Base-by-base conservation (phyloP, 1,140 invertebrate species). In the Meloidogyne hapla region DNA sequence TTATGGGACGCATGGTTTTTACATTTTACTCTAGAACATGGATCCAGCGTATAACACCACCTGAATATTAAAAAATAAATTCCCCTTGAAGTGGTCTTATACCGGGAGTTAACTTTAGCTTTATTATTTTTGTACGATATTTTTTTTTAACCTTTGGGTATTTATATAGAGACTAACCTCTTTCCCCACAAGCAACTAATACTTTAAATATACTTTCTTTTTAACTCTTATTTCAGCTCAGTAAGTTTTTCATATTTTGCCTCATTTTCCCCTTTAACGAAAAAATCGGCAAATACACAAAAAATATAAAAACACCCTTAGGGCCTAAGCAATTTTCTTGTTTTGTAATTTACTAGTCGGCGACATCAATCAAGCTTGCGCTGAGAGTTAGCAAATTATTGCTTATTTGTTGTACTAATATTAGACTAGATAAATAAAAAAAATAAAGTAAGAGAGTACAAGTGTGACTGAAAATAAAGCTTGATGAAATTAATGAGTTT, bases 321-420 rank as follows among this genome's bases (percentile, higher is more conserved):
- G n/a, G 48, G 18, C 48, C n/a, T 9, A 56, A 56, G n/a, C 3
- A n/a, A 56, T n/a, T 56, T 48, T 48, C 15, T 48, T 48, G 15
- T 48, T 48, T 48, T 15, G 13, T 5, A 48, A 18, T 48, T 48
- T 48, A 5, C 13, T 18, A 18, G 15, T 15, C 15, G 5, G 33
- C 33, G 33, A 33, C 33, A 3, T 4, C 33, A 33, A 33, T 33
- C 33, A 56, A 56, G n/a, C 48, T 56, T 56, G n/a, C 48, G 18
- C n/a, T 21, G n/a, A 8, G n/a, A n/a, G 18, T 56, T 4, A 18
- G 13, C 12, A 56, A 56, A n/a, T 56, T 56, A 56, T 56, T n/a
- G 48, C 48, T 56, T n/a, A 56, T 56, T 56, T 56, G 48, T 56
- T 56, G 48, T 18, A 56, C n/a, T 56, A 56, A 56, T 56, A n/a